Evolutionary conservation across 2,888 invertebrate species (phyloP).

Genomic region (Amitus sp.): DNA sequence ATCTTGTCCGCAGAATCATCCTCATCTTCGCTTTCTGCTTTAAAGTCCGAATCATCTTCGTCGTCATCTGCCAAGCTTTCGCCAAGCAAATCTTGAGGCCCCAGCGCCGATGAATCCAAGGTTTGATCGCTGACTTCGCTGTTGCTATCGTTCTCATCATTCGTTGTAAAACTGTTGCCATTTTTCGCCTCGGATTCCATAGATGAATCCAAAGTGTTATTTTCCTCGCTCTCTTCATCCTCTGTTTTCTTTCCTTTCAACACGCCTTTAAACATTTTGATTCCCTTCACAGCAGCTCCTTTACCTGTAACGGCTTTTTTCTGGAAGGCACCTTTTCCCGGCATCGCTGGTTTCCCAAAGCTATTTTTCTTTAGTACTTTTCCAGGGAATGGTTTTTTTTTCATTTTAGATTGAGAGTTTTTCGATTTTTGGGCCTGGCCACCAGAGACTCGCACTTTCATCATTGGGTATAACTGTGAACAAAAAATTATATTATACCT

Average conservation of each 20-base stretch:
- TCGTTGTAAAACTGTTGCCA: slow-evolving; percentile 10
- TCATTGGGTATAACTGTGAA: too few relatives aligned
- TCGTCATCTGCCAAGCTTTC: slow-evolving; percentile 48
- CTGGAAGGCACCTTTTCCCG: too few relatives aligned
- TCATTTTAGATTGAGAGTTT: too few relatives aligned
- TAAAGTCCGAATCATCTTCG: slow-evolving; percentile 42
- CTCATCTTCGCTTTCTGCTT: slow-evolving; percentile 34
- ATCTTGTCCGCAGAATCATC: slow-evolving; percentile 39
- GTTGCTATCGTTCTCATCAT: slow-evolving; percentile 44
- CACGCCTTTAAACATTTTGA: slow-evolving; percentile 52
- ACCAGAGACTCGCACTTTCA: too few relatives aligned
- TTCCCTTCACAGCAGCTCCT: too few relatives aligned
- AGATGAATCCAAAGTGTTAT: slow-evolving; percentile 14
- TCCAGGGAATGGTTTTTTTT: too few relatives aligned
- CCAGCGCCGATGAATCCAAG: too few relatives aligned
- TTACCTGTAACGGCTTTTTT: too few relatives aligned
- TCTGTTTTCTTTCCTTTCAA: slow-evolving; percentile 28
- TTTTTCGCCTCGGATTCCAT: slow-evolving; percentile 29
- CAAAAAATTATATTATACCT: too few relatives aligned
- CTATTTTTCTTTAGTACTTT: too few relatives aligned
- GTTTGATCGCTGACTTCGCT: slow-evolving; percentile 43
- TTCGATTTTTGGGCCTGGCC: too few relatives aligned
- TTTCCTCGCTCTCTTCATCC: slow-evolving; percentile 39
- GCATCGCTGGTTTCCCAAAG: too few relatives aligned
- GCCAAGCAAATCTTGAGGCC: slow-evolving; percentile 48